These are phyloP conservation scores for Synergus itoensis DNA, from an alignment of 2,888 invertebrate species.

Conservation along the genomic window DNA sequence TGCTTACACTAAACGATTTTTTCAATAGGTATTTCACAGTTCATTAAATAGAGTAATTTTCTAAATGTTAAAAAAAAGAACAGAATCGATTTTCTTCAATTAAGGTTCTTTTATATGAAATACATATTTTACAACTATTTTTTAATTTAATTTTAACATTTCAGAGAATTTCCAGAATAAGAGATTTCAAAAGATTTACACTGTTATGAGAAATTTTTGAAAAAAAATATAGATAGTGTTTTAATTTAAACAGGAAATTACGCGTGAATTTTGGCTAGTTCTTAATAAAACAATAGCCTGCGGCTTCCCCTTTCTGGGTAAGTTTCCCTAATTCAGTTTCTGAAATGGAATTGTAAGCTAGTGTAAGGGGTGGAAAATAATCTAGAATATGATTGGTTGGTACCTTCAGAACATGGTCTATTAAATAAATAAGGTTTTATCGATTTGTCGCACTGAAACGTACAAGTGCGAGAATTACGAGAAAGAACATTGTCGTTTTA, in stretches of 20 bases:
- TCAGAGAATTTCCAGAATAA: too few species aligned
- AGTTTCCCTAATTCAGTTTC: background rate
- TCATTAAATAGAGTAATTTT: background rate
- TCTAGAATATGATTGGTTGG: background rate
- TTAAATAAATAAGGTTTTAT: background rate
- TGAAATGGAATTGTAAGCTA: background rate
- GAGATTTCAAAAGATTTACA: too few species aligned
- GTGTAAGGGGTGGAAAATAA: background rate
- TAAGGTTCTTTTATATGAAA: background rate
- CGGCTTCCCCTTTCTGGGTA: background rate
- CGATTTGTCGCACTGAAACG: background rate
- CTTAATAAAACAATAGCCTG: background rate
- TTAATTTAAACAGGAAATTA: too few species aligned
- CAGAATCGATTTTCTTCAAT: background rate
- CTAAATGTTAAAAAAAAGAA: background rate
- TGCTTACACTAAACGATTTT: background rate
- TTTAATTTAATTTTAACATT: too few species aligned
- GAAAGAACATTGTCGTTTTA: background rate
- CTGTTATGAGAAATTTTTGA: too few species aligned
- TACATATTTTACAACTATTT: too few species aligned
- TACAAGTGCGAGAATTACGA: background rate
- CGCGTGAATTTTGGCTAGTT: background rate
- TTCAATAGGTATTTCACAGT: background rate
- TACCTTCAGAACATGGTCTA: background rate
- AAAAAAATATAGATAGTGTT: too few species aligned